Conservation (phyloP, 2,797 vertebrate species). For the Acanthornis magna region DNA sequence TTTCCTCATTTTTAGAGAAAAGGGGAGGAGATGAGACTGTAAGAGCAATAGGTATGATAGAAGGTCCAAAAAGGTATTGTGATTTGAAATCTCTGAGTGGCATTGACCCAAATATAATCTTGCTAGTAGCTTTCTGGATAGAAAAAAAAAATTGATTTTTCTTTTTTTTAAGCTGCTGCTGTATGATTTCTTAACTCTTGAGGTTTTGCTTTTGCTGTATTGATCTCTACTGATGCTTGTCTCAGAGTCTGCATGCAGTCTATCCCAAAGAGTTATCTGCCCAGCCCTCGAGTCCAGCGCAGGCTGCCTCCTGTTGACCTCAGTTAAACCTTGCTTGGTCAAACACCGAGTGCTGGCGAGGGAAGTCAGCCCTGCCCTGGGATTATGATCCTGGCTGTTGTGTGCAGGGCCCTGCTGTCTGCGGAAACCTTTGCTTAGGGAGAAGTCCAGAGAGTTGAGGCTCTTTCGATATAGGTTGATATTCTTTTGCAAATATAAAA, state of each 20-base stretch:
- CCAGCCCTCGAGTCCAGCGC: not conserved
- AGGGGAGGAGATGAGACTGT: not conserved
- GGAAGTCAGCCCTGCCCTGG: not conserved
- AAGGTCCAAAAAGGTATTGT: not conserved
- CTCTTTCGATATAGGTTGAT: not conserved
- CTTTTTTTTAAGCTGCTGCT: constrained; percentile 5
- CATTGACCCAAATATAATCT: constrained; percentile 53
- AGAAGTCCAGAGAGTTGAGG: not conserved
- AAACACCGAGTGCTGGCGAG: not conserved
- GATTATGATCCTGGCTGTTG: not conserved
- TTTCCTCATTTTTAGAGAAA: constrained; percentile 29
- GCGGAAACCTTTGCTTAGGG: not conserved
- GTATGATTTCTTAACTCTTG: constrained; percentile 51
- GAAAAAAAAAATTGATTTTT: constrained; percentile 6
- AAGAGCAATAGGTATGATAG: not conserved
- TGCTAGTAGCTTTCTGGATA: constrained; percentile 9
- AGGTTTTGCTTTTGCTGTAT: constrained; percentile 56
- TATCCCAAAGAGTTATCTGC: constrained; percentile 23
- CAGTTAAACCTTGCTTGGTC: constrained; percentile 15
- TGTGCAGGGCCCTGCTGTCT: not conserved
- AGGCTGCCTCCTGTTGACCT: constrained; percentile 14
- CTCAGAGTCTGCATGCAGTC: not conserved
- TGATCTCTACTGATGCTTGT: constrained; percentile 56
- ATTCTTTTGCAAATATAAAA: not conserved
- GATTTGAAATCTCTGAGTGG: constrained; percentile 33